These are phyloP conservation scores for Nesospiza acunhae DNA, from an alignment of 2,113 vertebrate genomes.

Conservation along the genomic window DNA sequence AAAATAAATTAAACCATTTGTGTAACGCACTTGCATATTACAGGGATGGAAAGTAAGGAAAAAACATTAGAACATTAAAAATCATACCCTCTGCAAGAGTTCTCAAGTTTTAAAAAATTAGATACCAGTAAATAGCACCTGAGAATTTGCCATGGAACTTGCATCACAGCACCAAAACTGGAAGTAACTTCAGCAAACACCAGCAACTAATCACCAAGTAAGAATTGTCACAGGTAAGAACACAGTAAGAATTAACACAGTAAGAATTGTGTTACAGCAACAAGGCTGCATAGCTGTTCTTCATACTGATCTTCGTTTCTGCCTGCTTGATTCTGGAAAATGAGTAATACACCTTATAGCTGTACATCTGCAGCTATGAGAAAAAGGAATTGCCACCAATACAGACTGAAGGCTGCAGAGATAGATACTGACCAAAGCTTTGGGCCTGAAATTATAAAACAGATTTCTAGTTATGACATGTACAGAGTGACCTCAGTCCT, in stretches of 20 bases:
- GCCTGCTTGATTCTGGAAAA: background rate
- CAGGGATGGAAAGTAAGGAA: background rate
- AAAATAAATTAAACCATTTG: background rate
- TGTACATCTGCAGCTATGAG: background rate
- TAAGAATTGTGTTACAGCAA: background rate
- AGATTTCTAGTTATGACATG: background rate
- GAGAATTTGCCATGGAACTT: background rate
- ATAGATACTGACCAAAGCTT: background rate
- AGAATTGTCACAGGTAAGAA: rapidly evolving
- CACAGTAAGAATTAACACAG: too few relatives aligned
- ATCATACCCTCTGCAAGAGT: background rate
- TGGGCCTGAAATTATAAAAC: background rate
- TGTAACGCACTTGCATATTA: background rate
- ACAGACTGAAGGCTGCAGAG: background rate
- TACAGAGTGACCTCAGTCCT: background rate
- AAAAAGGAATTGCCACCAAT: background rate
- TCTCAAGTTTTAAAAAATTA: background rate
- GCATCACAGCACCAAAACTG: background rate
- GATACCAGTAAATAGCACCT: background rate
- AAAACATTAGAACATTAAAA: background rate
- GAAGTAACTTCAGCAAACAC: background rate
- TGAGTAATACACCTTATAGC: background rate
- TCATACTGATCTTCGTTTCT: background rate
- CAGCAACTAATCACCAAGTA: background rate
- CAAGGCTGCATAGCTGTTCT: background rate